These are phyloP conservation scores for Zelleria hepariella DNA, from an alignment of 2,888 invertebrate genomes.

Conservation along the genomic window DNA sequence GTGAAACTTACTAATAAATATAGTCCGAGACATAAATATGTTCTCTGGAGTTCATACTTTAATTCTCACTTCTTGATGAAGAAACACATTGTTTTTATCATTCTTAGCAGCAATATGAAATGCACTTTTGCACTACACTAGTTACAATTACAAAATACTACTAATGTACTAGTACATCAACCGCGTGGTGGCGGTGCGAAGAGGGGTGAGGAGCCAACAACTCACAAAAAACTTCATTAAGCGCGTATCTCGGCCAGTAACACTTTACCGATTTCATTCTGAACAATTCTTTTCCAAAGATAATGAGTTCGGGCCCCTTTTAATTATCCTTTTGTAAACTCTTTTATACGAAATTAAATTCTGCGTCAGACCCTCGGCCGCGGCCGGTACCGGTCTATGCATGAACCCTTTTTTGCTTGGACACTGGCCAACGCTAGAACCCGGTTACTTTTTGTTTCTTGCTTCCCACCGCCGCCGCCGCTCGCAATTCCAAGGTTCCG, in stretches of 20 bases:
- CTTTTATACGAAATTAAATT: constrained; percentile 4
- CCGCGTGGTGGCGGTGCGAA: too few relatives aligned
- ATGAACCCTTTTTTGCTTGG: constrained; percentile 1
- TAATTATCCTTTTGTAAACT: constrained; percentile 7
- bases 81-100: too few relatives aligned
- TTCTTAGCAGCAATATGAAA: too few relatives aligned
- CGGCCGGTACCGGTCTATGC: background rate
- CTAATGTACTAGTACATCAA: too few relatives aligned
- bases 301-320: constrained; percentile 5
- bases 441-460: background rate
- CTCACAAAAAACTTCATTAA: constrained; percentile 3
- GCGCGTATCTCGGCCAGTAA: background rate
- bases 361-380: background rate
- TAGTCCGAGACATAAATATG: too few relatives aligned
- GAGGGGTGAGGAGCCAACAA: too few relatives aligned
- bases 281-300: constrained; percentile 5
- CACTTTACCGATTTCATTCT: constrained; percentile 4
- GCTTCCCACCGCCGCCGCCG: background rate
- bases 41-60: too few relatives aligned
- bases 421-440: background rate
- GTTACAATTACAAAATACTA: too few relatives aligned
- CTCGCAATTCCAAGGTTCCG: background rate
- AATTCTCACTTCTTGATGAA: too few relatives aligned
- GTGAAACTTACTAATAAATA: too few relatives aligned
- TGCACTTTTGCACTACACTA: too few relatives aligned